These are phyloP conservation scores for Portunus trituberculatus DNA, from an alignment of 1,140 invertebrate species.

Conservation along the genomic window DNA sequence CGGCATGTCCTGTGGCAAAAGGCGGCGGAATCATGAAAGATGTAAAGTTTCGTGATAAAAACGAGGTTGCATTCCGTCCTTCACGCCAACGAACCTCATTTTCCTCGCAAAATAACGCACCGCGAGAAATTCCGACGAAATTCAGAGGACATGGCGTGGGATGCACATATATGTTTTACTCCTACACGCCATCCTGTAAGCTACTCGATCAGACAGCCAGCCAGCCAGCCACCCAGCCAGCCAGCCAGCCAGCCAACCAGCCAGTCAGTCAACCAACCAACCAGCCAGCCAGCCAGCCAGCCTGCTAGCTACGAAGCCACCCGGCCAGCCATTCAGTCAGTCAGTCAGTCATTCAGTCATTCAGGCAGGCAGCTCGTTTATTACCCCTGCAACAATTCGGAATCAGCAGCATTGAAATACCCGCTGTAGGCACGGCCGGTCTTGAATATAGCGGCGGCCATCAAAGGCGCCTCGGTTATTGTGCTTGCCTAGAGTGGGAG, in stretches of 20 bases:
- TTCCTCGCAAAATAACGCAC: too few relatives aligned
- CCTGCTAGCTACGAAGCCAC: neutral
- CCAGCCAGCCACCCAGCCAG: neutral
- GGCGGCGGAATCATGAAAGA: neutral
- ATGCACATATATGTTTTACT: too few relatives aligned
- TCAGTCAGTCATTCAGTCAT: neutral
- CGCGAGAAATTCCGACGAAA: too few relatives aligned
- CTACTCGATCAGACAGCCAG: neutral
- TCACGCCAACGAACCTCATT: neutral
- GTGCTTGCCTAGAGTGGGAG: neutral
- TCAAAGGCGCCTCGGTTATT: neutral
- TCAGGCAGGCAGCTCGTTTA: neutral
- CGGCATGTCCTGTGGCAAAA: neutral
- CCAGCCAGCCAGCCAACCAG: neutral
- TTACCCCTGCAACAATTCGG: neutral
- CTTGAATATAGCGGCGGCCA: neutral
- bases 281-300: neutral
- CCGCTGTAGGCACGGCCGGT: neutral
- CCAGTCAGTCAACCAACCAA: neutral
- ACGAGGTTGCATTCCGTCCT: neutral
- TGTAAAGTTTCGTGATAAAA: neutral
- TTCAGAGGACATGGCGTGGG: too few relatives aligned
- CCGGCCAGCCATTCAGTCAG: neutral
- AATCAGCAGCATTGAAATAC: conserved; percentile 22
- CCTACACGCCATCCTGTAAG: too few relatives aligned